Conservation (phyloP, 1,140 invertebrate species). For the Ridgeia piscesae region DNA sequence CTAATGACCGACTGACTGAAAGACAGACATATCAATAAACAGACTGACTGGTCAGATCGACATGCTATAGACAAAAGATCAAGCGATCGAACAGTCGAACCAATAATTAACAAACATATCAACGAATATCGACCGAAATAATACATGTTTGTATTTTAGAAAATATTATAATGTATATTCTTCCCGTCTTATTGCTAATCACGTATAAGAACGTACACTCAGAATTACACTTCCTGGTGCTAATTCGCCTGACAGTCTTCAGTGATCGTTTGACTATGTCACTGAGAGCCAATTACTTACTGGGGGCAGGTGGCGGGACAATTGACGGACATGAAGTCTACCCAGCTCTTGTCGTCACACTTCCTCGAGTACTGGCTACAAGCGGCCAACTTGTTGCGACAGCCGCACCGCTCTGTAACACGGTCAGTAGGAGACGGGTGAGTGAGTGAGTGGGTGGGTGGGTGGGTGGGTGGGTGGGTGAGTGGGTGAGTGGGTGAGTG, state of each 20-base stretch:
- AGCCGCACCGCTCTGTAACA: background rate
- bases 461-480: too few species aligned
- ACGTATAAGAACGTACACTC: background rate
- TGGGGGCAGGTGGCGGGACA: background rate
- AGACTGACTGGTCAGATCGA: background rate
- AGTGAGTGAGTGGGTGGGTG: background rate
- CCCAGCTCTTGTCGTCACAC: background rate
- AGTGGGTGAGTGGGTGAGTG: too few species aligned
- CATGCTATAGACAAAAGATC: background rate
- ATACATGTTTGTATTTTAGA: too few species aligned
- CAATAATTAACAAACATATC: background rate
- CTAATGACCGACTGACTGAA: background rate
- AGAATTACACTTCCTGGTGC: background rate
- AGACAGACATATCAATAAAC: background rate
- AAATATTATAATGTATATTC: too few species aligned
- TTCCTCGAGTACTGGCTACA: background rate
- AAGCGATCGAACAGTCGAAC: background rate
- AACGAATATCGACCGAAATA: too few species aligned
- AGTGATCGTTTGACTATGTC: background rate
- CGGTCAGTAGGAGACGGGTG: background rate
- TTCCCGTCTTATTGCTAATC: too few species aligned
- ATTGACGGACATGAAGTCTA: background rate
- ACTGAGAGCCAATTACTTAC: background rate
- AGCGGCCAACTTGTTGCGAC: background rate
- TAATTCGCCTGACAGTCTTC: background rate